phyloP scores from a whole-genome alignment of 2,797 vertebrate genomes.

The Arnoldichthys spilopterus region DNA sequence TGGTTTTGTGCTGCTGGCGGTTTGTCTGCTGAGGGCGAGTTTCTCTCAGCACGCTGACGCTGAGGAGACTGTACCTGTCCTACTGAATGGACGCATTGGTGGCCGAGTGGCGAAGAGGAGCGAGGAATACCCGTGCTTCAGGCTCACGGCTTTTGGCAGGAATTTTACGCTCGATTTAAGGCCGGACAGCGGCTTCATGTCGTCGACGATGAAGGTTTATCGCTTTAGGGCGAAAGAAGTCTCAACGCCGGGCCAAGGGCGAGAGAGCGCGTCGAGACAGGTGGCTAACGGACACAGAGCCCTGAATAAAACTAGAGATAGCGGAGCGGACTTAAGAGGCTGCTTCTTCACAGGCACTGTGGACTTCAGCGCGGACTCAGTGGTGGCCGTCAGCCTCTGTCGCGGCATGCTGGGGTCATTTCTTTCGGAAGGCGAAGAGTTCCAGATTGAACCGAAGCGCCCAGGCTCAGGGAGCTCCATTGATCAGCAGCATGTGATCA shows the following conservation, averaged over 20 bases:
- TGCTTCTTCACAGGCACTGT: slow-evolving; percentile 90
- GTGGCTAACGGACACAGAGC: slow-evolving; percentile 6
- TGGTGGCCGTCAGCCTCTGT: slow-evolving; percentile 89
- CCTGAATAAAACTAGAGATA: slow-evolving; percentile 52
- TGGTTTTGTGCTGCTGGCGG: background rate
- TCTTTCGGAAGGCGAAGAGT: slow-evolving; percentile 81
- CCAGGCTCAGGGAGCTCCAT: slow-evolving; percentile 56
- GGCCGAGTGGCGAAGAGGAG: slow-evolving; percentile 75
- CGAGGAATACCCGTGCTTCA: slow-evolving; percentile 75
- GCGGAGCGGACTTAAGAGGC: slow-evolving; percentile 66
- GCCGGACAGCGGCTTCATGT: slow-evolving; percentile 86
- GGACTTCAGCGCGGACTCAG: slow-evolving; percentile 73
- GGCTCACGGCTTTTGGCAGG: slow-evolving; percentile 82
- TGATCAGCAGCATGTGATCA: slow-evolving; percentile 80
- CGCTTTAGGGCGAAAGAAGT: slow-evolving; percentile 69
- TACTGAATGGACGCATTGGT: slow-evolving; percentile 58
- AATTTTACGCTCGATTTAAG: slow-evolving; percentile 81
- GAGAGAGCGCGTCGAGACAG: slow-evolving; percentile 15
- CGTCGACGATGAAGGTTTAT: slow-evolving; percentile 81
- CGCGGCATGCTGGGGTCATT: slow-evolving; percentile 87
- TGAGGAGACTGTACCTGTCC: slow-evolving; percentile 77
- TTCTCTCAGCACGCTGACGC: slow-evolving; percentile 64
- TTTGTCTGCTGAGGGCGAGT: slow-evolving; percentile 57
- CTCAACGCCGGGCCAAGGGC: slow-evolving; percentile 46
- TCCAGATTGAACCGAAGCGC: slow-evolving; percentile 83